phyloP scores from a whole-genome alignment of 1,140 invertebrate species.

The Drosophila truncata region DNA sequence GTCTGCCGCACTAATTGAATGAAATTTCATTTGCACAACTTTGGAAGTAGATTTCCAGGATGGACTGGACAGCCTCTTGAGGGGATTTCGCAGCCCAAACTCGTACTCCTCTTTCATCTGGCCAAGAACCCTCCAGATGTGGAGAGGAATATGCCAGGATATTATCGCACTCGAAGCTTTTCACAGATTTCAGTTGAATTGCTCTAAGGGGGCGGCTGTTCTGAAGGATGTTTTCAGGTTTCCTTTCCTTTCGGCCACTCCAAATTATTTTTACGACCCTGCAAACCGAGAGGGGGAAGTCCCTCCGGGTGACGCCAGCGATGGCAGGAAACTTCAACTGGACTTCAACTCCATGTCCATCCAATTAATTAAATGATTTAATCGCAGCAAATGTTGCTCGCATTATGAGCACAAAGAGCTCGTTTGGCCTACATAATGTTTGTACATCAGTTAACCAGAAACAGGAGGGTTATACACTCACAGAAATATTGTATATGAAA shows the following conservation, averaged over 20 bases:
- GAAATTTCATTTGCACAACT: constrained; percentile 50
- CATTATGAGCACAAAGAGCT: constrained; percentile 36
- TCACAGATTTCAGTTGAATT: constrained; percentile 25
- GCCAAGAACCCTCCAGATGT: constrained; percentile 27
- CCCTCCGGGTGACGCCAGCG: not conserved
- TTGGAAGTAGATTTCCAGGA: constrained; percentile 4
- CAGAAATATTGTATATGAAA: not conserved
- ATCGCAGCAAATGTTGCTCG: constrained; percentile 47
- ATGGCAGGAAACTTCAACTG: constrained; percentile 24
- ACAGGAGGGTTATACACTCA: not conserved
- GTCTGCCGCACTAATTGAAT: constrained; percentile 42
- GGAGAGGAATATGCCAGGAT: constrained; percentile 19
- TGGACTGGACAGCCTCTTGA: constrained; percentile 2
- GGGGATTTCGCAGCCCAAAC: not conserved
- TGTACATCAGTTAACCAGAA: constrained; percentile 13
- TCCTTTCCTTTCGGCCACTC: constrained; percentile 12
- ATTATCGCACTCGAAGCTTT: constrained; percentile 38
- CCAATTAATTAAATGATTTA: constrained; percentile 58
- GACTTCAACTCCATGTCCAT: constrained; percentile 42
- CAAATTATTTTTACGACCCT: constrained; percentile 29
- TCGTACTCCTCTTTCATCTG: constrained; percentile 1
- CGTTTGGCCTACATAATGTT: constrained; percentile 14
- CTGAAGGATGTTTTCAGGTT: constrained; percentile 24
- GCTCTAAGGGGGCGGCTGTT: constrained; percentile 3
- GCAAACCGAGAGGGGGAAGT: not conserved